phyloP scores from a whole-genome alignment of 2,888 invertebrate species.

The Augiades crinisus region DNA sequence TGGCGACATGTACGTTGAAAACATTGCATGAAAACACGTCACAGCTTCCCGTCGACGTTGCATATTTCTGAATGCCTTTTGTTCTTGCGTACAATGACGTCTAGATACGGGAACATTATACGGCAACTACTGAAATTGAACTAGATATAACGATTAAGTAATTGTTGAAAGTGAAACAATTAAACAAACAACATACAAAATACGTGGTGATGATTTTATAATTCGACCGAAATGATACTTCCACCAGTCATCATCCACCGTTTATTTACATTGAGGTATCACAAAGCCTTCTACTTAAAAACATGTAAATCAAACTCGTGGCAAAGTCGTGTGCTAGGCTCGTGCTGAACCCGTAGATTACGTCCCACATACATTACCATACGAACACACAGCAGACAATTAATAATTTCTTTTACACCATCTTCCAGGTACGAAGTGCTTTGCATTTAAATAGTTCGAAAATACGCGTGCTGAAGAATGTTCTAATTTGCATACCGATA shows the following conservation, averaged over 20 bases:
- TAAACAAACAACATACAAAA: too few species aligned
- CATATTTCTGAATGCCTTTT: slow-evolving; percentile 74
- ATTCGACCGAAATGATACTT: too few species aligned
- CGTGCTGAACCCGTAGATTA: slow-evolving; percentile 53
- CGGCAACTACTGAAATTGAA: neutral
- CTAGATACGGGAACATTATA: slow-evolving; percentile 45
- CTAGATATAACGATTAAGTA: neutral
- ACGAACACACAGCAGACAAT: slow-evolving; percentile 56
- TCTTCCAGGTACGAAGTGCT: slow-evolving; percentile 65
- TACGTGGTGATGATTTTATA: too few species aligned
- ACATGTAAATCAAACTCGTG: slow-evolving; percentile 36
- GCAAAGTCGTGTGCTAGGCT: slow-evolving; percentile 46
- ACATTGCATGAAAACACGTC: slow-evolving; percentile 71
- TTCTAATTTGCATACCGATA: slow-evolving; percentile 49
- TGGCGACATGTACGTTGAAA: slow-evolving; percentile 51
- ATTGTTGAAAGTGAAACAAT: too few species aligned
- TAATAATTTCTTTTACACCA: slow-evolving; percentile 63
- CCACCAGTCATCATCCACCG: too few species aligned
- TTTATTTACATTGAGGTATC: too few species aligned
- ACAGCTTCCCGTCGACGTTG: slow-evolving; percentile 58
- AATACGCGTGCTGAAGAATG: slow-evolving; percentile 57
- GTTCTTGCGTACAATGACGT: slow-evolving; percentile 70
- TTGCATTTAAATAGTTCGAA: slow-evolving; percentile 62
- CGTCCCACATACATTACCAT: slow-evolving; percentile 69
- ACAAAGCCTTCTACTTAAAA: neutral